Evolutionary conservation across 1,140 invertebrate genomes (phyloP), one percentile per base, ranked within the genome.

Genomic region (Lasaia peninsularis): DNA sequence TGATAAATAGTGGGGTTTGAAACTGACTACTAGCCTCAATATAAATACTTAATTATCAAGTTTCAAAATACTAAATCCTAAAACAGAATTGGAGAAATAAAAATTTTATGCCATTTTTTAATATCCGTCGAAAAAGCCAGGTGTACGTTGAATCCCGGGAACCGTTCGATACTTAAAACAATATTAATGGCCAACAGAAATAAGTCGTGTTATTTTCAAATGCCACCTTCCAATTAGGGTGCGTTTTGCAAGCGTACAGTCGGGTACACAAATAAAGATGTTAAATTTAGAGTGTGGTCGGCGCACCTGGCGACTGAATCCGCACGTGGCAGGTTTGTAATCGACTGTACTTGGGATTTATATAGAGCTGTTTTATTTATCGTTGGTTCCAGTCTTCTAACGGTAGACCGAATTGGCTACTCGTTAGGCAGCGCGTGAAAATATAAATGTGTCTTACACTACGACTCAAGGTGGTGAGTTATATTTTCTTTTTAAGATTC

Each of bases 271-370:
- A 80, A 81, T 81, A 81, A 84, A 84, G 77, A 81, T 71, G 78
- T 80, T 84, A 84, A 84, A 84, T 81, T 84, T 84, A 84, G 80
- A 78, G 67, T 71, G 78, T 69, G 78, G 78, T 74, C 52, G 60
- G 66, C 57, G 69, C 81, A 80, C 79, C 78, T 85, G 80, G 77
- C 74, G 75, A 69, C 63, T 61, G 40, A n/a, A 48, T 44, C 40
- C 40, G 56, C 71, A 73, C 73, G 77, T 73, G 71, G 69, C 60
- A 67, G 57, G 63, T 75, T 67, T 74, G 75, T 58, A 59, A 60
- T 67, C 61, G 69, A 78, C 72, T 82, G 76, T 82, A 85, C 72
- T 56, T 62, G 33, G 61, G 51, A 73, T 60, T 58, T 62, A 11
- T 70, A 73, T 64, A 63, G 73, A 80, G 79, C 28, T 69, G 68